These are phyloP conservation scores for Chiloscyllium plagiosum DNA, from an alignment of 2,113 vertebrate species.

Conservation along the genomic window DNA sequence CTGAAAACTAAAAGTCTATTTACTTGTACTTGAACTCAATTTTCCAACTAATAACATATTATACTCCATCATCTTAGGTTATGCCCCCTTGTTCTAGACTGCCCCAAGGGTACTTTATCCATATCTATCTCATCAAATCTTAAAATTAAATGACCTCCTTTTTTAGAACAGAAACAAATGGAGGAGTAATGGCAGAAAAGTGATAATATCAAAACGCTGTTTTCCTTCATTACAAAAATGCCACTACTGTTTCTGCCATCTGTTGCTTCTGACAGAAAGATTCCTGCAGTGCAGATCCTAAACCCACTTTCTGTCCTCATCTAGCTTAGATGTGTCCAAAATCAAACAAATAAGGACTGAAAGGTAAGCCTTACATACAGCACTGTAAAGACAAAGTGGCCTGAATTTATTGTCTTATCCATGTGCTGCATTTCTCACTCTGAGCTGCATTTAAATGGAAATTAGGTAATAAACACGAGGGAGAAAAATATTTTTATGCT, in stretches of 20 bases:
- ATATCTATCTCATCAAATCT: neutral
- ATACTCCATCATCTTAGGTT: neutral
- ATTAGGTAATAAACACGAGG: neutral
- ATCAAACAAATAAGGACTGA: neutral
- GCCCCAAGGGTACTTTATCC: neutral
- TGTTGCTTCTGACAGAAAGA: neutral
- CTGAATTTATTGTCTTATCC: neutral
- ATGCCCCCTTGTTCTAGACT: neutral
- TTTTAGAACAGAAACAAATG: neutral
- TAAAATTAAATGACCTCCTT: neutral
- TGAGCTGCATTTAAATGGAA: no score
- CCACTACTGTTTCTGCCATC: neutral
- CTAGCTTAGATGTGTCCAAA: neutral
- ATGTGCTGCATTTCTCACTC: neutral
- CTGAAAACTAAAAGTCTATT: no score
- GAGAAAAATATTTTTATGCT: neutral
- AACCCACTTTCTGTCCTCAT: neutral
- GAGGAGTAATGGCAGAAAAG: neutral
- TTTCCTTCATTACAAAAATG: no score
- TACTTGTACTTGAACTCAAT: no score
- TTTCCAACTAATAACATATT: no score
- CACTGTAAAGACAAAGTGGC: neutral
- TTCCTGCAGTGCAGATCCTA: neutral
- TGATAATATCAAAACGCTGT: neutral
- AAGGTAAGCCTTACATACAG: neutral